Base-by-base conservation (phyloP, 2,888 invertebrate genomes). In the Aproaerema taeniolella region DNA sequence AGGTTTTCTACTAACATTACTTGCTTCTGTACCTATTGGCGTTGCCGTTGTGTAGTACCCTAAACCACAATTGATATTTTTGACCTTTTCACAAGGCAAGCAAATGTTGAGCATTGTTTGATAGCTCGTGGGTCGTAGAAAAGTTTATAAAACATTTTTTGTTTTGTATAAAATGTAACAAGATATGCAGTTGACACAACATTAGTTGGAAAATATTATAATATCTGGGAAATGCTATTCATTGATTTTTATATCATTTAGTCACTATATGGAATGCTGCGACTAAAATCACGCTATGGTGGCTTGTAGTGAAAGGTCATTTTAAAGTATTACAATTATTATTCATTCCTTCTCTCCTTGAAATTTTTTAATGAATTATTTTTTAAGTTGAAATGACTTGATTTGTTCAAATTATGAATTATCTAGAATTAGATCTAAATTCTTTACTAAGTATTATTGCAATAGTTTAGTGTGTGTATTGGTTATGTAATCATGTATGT, bases 401-500 rank as follows among this genome's bases (percentile, higher is more conserved):
- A 61, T 65, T 60, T 54, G 61, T 62, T 61, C 55, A 61, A 58
- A 61, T 60, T 68, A 73, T 69, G 64, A 64, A 65, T 52, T 63
- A 43, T 41, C 51, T 52, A 52, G 49, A 20, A 9, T 37, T 31
- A 31, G 31, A 16, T 29, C 26, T 14, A 41, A 38, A 28, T 39
- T 39, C 36, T 29, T 35, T 47, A 47, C 47, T 41, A 52, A 55
- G 39, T 42, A 46, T 40, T 45, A 42, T 42, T 13, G 38, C 25
- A 33, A 34, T 36, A 30, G 33, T 35, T 41, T 11, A 30, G 28
- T 38, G 61, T 61, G 64, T 73, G 60, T 67, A 62, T 61, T 56
- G 52, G 55, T 59, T 55, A 53, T 68, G 55, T 73, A 75, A 72
- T 73, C 71, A 72, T 69, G 60, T 75, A 75, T 76, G 67, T 77